These are phyloP conservation scores for Lamellibrachia satsuma DNA, from an alignment of 2,888 invertebrate species.

Conservation along the genomic window DNA sequence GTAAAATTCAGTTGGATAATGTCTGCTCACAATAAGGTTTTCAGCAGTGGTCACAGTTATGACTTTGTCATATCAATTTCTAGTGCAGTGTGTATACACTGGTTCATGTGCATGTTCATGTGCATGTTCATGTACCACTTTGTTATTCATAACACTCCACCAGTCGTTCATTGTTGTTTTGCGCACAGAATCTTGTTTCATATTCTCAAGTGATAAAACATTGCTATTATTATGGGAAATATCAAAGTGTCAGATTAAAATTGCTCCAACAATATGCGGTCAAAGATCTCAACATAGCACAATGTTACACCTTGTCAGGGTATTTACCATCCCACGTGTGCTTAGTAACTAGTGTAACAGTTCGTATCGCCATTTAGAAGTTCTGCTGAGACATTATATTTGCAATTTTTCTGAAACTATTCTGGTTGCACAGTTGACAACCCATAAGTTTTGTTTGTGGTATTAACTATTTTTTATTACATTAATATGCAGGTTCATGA, in stretches of 20 bases:
- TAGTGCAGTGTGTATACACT: background rate
- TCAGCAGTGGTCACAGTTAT: background rate
- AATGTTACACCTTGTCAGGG: background rate
- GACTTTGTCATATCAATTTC: background rate
- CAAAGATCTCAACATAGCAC: background rate
- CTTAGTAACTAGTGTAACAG: background rate
- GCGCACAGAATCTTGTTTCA: conserved; percentile 13
- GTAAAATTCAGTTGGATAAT: background rate
- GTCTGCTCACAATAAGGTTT: background rate
- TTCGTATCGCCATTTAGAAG: background rate
- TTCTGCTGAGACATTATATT: background rate
- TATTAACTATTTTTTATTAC: no score
- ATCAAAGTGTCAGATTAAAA: background rate
- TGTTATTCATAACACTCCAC: conserved; percentile 17
- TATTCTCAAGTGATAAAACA: background rate
- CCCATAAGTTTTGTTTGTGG: no score
- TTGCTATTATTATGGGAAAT: background rate
- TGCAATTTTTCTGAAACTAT: no score
- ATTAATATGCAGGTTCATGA: background rate
- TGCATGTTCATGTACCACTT: background rate
- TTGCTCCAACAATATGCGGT: background rate
- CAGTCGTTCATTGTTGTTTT: background rate
- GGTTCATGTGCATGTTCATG: background rate
- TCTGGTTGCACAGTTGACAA: no score
- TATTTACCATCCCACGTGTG: background rate